Evolutionary conservation across 92 coral and sea anemone genomes (phyloP).

Genomic region (Porites lobata): DNA sequence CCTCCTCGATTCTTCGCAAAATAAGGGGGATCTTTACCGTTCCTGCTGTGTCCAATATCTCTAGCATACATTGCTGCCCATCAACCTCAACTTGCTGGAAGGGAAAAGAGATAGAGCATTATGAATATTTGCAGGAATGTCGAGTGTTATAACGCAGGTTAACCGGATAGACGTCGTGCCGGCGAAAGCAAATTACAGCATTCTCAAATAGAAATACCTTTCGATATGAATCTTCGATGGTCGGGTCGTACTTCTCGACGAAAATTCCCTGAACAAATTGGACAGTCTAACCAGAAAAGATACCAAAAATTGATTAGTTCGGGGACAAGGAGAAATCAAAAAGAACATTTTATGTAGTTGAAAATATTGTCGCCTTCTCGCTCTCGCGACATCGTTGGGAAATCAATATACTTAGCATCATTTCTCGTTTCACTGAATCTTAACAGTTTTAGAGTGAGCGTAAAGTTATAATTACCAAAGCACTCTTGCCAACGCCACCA

Average conservation of each 20-base stretch:
- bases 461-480: conserved; percentile 80
- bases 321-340: conserved; percentile 11
- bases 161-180: conserved; percentile 15
- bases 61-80: conserved; percentile 99
- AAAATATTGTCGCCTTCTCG: conserved; percentile 23
- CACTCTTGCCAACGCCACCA: conserved; percentile 99
- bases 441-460: conserved; percentile 1
- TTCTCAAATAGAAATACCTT: conserved; percentile 71
- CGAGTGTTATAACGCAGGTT: neutral
- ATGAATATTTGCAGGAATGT: conserved; percentile 6
- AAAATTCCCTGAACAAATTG: conserved; percentile 99
- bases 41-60: conserved; percentile 99
- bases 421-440: conserved; percentile 6
- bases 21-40: conserved; percentile 77
- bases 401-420: conserved; percentile 46
- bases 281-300: conserved; percentile 81
- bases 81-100: conserved; percentile 99
- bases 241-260: conserved; percentile 99
- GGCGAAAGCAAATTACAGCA: conserved; percentile 3
- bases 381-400: conserved; percentile 41
- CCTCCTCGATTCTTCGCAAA: conserved; percentile 33
- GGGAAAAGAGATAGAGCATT: conserved; percentile 26
- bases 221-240: conserved; percentile 98
- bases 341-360: neutral
- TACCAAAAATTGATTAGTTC: neutral